phyloP scores from a whole-genome alignment of 2,113 vertebrate genomes.

The Enhydra lutris region DNA sequence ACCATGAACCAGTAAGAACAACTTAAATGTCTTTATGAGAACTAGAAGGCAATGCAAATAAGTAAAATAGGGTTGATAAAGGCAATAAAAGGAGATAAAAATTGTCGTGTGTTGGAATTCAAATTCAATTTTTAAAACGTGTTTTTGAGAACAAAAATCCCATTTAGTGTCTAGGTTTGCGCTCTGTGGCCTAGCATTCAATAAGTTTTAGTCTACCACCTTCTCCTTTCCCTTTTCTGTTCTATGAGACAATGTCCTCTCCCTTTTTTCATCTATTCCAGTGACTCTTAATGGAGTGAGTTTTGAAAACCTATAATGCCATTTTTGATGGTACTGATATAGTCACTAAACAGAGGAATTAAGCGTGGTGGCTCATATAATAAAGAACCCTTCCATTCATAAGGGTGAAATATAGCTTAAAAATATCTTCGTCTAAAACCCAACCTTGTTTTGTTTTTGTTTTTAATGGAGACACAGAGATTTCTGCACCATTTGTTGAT shows the following conservation, averaged over 20 bases:
- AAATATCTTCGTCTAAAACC: neutral
- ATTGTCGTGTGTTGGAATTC: neutral
- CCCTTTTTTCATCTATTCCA: neutral
- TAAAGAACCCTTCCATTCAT: neutral
- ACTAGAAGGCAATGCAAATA: neutral
- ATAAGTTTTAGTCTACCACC: neutral
- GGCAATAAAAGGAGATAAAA: neutral
- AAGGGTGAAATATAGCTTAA: neutral
- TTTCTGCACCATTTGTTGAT: neutral
- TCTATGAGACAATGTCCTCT: neutral
- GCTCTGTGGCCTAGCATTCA: neutral
- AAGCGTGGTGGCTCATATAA: neutral
- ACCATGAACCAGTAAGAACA: neutral
- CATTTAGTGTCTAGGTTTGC: neutral
- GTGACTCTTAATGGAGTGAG: neutral
- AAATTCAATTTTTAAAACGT: constrained; percentile 9
- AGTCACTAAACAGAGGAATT: neutral
- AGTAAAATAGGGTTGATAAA: neutral
- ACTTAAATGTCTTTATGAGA: neutral
- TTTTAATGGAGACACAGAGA: neutral
- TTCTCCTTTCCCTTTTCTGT: neutral
- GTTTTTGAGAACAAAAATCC: constrained; percentile 17
- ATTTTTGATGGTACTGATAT: neutral
- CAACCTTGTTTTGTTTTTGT: neutral
- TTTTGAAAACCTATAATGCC: neutral